Percentiles rank a stretch among this genome's conserved stretches.
These are phyloP conservation scores for Charadrius vociferus DNA, from an alignment of 2,113 vertebrate species.

Conservation along the genomic window DNA sequence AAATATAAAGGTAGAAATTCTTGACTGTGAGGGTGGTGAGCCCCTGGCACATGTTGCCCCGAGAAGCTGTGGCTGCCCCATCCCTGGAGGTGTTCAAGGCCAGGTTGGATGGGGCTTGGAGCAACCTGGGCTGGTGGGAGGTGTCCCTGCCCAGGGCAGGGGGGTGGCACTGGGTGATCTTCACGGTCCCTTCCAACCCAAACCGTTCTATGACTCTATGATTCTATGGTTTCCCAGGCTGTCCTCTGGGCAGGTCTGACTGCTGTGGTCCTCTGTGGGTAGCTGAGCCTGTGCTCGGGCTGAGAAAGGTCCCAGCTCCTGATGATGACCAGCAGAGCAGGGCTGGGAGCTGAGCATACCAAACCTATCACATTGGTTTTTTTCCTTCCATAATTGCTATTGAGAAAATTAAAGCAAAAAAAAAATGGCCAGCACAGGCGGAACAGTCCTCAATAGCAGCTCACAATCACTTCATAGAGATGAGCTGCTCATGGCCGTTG, in stretches of 20 bases:
- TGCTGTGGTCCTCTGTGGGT: not conserved
- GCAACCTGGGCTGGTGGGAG: not conserved
- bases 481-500: not conserved
- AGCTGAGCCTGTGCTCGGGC: not conserved
- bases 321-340: not conserved
- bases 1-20: not conserved
- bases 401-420: not conserved
- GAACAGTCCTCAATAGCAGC: not conserved
- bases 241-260: not conserved
- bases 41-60: not conserved
- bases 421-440: not conserved
- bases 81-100: not conserved
- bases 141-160: not conserved
- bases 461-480: not conserved
- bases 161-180: not conserved
- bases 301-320: not conserved
- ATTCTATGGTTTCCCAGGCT: not conserved
- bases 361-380: not conserved
- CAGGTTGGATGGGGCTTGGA: not conserved
- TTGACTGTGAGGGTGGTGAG: not conserved
- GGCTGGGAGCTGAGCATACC: not conserved
- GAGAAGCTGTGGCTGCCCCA: not conserved
- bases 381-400: fast-evolving
- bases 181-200: not conserved
- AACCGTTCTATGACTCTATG: not conserved